These are phyloP conservation scores for Drosophila setosimentum DNA, from an alignment of 2,888 invertebrate genomes.

Conservation along the genomic window DNA sequence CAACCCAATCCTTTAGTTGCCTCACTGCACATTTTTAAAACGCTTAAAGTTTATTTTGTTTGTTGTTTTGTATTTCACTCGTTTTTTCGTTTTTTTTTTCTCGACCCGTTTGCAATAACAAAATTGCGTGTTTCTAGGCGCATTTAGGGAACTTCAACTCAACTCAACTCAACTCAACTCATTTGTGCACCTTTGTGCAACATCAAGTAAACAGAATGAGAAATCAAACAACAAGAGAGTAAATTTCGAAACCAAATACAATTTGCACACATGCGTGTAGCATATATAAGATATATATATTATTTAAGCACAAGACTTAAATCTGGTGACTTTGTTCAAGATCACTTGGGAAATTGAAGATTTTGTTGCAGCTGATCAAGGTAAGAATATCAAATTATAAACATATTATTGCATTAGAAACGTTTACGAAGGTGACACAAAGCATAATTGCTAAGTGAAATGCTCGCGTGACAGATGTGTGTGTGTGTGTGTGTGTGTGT, in stretches of 20 bases:
- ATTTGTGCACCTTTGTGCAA: conserved; percentile 50
- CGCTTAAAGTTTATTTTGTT: conserved; percentile 47
- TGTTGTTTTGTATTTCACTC: not conserved
- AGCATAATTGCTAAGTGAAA: not conserved
- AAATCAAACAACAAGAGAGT: not conserved
- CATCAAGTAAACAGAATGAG: conserved; percentile 17
- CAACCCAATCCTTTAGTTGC: conserved; percentile 31
- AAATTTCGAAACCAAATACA: not conserved
- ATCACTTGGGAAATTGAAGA: not conserved
- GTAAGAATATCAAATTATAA: not conserved
- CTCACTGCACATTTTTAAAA: conserved; percentile 50
- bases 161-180: too few species aligned
- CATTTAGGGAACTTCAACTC: conserved; percentile 61
- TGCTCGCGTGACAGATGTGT: not conserved
- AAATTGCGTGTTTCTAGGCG: conserved; percentile 42
- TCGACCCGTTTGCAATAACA: conserved; percentile 19
- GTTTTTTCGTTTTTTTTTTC: not conserved
- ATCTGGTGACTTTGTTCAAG: not conserved
- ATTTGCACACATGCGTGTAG: not conserved
- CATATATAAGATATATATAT: not conserved
- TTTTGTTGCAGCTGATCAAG: not conserved
- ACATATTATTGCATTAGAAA: not conserved
- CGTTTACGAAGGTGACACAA: conserved; percentile 8
- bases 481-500: not conserved
- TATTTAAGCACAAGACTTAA: not conserved